These are phyloP conservation scores for Nipponia nippon DNA, from an alignment of 2,113 vertebrate genomes.

Conservation along the genomic window DNA sequence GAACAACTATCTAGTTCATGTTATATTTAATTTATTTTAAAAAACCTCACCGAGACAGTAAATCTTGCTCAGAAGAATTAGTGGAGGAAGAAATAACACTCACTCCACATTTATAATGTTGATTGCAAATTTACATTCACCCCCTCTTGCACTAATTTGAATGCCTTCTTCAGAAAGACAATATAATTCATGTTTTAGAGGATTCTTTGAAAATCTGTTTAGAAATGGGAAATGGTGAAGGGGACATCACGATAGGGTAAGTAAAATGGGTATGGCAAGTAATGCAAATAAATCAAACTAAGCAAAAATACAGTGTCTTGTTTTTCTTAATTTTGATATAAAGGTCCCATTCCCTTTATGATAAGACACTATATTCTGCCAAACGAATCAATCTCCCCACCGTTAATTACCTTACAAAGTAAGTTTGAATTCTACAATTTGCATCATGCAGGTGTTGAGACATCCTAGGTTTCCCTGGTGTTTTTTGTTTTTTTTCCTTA, in stretches of 20 bases:
- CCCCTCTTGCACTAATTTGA: conserved; percentile 15
- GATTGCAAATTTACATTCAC: conserved; percentile 9
- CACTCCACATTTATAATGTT: conserved; percentile 12
- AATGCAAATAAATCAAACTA: not conserved
- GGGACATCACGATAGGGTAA: not conserved
- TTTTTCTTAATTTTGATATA: not conserved
- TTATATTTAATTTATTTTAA: conserved; percentile 62
- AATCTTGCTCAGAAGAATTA: conserved; percentile 57
- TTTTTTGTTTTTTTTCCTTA: not conserved
- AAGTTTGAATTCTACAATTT: not conserved
- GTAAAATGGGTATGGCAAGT: not conserved
- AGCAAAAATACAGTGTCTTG: not conserved
- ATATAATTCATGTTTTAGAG: not conserved
- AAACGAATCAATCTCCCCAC: not conserved
- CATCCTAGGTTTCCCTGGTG: not conserved
- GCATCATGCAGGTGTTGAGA: not conserved
- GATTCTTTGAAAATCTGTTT: not conserved
- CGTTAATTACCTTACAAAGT: not conserved
- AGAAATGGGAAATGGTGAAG: not conserved
- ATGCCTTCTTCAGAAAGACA: not conserved
- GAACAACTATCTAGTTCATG: conserved; percentile 50
- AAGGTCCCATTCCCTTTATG: not conserved
- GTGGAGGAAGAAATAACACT: conserved; percentile 47
- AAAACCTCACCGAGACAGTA: not conserved
- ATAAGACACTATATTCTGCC: not conserved